Conservation (phyloP, 2,113 vertebrate species). For the Orycteropus afer region DNA sequence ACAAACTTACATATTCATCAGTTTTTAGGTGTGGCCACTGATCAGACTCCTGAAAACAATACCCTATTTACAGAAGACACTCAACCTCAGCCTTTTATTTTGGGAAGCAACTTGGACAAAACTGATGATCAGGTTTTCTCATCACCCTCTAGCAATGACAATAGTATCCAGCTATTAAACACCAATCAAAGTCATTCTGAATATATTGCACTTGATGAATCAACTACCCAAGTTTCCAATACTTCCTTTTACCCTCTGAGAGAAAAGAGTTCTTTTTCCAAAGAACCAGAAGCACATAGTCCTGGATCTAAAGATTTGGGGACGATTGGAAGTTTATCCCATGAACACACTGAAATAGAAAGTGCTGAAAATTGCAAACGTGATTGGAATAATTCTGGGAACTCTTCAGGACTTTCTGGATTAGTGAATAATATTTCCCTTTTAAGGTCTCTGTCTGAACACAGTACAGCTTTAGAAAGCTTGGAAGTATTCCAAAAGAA, state of each 20-base stretch:
- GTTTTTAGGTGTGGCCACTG: background rate
- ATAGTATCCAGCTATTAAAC: background rate
- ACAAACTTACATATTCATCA: slow-evolving; percentile 11
- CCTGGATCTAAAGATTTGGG: slow-evolving; percentile 15
- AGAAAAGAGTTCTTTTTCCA: background rate
- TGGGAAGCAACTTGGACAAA: background rate
- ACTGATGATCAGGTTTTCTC: background rate
- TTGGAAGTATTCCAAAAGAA: slow-evolving; percentile 78
- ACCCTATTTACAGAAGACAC: background rate
- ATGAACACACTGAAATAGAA: background rate
- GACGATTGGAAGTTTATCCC: background rate
- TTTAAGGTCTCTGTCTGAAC: slow-evolving; percentile 82
- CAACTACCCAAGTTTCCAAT: slow-evolving; percentile 21
- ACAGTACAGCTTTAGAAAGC: slow-evolving; percentile 85
- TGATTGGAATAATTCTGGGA: background rate
- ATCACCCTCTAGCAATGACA: background rate
- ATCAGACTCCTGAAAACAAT: background rate
- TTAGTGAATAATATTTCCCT: slow-evolving; percentile 76
- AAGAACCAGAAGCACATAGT: slow-evolving; percentile 20
- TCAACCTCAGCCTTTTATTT: background rate
- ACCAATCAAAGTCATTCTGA: background rate
- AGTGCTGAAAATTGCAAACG: slow-evolving; percentile 35
- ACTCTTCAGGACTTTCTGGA: slow-evolving; percentile 52
- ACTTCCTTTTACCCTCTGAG: slow-evolving; percentile 18
- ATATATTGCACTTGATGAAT: background rate